These are phyloP conservation scores for Darevskia nairensis DNA, from an alignment of 2,797 vertebrate species.

Conservation along the genomic window DNA sequence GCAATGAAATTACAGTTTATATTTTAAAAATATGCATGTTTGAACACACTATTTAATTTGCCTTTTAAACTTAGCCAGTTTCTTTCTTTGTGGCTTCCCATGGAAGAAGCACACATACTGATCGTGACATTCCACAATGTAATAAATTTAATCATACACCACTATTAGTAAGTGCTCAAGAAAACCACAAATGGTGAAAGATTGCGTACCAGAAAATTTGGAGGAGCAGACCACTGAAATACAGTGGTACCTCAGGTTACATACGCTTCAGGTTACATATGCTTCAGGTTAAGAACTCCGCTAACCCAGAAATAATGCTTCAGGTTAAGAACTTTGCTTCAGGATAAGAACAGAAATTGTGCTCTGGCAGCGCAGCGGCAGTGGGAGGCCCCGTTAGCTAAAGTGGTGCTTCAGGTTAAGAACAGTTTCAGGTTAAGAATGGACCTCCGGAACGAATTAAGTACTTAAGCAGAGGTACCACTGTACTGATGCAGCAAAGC, in stretches of 20 bases:
- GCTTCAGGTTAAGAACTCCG: no score
- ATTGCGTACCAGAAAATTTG: neutral
- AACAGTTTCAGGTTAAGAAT: no score
- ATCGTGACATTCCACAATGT: neutral
- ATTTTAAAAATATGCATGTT: constrained; percentile 22
- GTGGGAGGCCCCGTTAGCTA: no score
- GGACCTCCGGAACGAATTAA: no score
- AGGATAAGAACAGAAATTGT: no score
- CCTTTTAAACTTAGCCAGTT: neutral
- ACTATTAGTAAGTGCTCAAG: constrained; percentile 6
- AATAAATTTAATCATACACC: neutral
- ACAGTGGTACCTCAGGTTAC: no score
- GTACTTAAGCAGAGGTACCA: no score
- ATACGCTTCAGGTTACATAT: no score
- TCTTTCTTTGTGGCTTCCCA: neutral
- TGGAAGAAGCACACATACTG: neutral
- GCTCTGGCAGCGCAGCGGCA: no score
- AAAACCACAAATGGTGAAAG: neutral
- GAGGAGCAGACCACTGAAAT: neutral
- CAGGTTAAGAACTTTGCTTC: no score
- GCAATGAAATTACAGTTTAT: neutral
- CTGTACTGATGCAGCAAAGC: neutral
- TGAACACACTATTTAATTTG: neutral
- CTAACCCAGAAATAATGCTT: no score
- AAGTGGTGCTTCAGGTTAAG: no score